Evolutionary conservation across 2,888 invertebrate genomes (phyloP), one percentile per base, ranked within the genome.

Genomic region (Pantelozetes paolii): DNA sequence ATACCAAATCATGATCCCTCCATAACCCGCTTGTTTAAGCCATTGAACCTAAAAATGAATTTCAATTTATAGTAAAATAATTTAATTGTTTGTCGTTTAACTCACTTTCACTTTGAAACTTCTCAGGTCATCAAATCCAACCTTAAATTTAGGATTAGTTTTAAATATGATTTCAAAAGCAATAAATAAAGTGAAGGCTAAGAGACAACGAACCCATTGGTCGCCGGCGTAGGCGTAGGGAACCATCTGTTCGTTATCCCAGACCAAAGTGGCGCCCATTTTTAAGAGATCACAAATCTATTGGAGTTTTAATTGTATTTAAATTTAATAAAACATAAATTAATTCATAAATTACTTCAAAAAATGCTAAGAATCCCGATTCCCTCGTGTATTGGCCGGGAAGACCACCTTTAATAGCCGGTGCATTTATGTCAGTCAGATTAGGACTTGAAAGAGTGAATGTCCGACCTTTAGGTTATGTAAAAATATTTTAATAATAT

Each of bases 191-290:
- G 11, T 40, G 20, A 32, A 3, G 18, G 13, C 18, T 50, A 50
- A 54, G 1, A 54, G 23, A 54, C 1, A 42, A 36, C 70, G 13
- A 6, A 73, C 92, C 94, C 94, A 94, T 79, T 94, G 94, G 82
- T 93, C 90, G 6, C 87, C 89, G 77, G 89, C 87, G 83, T 94
- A 94, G 0, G 94, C 94, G 82, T 96, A 96, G 11, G 96, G 96
- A 73, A 93, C 94, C 86, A 94, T 78, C 81, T 94, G 94, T 79
- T 94, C 94, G 77, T 93, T 94, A 81, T 94, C 94, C 94, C 94
- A 95, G 0, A 94, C 94, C 5, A 94, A 85, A 0, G 94, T 94
- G 0, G 94, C 94, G 23, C 79, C 72, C 26, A 72, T 75, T 74
- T 79, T 79, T 59, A 96, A 85, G 85, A 95, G 94, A 79, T 92